Percentiles rank a stretch among this genome's conserved stretches.
Evolutionary conservation across 2,888 invertebrate species (phyloP).

Genomic region (Cheilosia impressa): DNA sequence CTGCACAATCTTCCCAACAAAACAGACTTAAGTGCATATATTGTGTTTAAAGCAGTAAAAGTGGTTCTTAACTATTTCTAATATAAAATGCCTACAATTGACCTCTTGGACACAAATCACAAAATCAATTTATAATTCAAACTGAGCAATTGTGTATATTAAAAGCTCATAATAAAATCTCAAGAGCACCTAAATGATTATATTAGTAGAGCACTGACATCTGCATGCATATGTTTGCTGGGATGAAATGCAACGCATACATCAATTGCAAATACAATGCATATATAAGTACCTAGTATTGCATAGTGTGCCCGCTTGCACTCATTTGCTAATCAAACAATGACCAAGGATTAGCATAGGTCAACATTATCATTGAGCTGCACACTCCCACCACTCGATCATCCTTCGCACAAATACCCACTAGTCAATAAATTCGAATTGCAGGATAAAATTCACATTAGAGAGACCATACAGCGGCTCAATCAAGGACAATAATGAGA

Average conservation of each 20-base stretch:
- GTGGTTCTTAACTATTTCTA: too few relatives aligned
- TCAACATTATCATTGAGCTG: conserved; percentile 46
- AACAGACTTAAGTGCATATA: too few relatives aligned
- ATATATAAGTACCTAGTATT: conserved; percentile 24
- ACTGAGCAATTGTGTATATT: conserved; percentile 35
- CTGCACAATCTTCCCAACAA: too few relatives aligned
- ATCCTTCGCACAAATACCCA: background rate
- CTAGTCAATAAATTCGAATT: conserved; percentile 51
- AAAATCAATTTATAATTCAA: background rate
- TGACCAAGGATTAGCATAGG: conserved; percentile 56
- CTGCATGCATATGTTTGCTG: conserved; percentile 1
- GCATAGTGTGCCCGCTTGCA: conserved; percentile 29
- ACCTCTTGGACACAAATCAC: too few relatives aligned
- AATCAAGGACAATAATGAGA: conserved; percentile 37
- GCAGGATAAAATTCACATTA: conserved; percentile 27
- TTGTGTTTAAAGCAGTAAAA: too few relatives aligned
- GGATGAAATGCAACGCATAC: conserved; percentile 35
- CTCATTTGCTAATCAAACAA: conserved; percentile 53
- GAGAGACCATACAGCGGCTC: conserved; percentile 31
- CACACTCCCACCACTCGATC: background rate
- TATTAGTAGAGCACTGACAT: background rate
- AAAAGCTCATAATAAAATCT: conserved; percentile 33
- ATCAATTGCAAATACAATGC: background rate
- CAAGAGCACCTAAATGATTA: background rate
- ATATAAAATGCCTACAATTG: too few relatives aligned